A percentile compares a stretch with the other conserved stretches of the same genome.
These are phyloP conservation scores for Theristus sp. DNA, from an alignment of 2,888 invertebrate genomes.

Conservation along the genomic window DNA sequence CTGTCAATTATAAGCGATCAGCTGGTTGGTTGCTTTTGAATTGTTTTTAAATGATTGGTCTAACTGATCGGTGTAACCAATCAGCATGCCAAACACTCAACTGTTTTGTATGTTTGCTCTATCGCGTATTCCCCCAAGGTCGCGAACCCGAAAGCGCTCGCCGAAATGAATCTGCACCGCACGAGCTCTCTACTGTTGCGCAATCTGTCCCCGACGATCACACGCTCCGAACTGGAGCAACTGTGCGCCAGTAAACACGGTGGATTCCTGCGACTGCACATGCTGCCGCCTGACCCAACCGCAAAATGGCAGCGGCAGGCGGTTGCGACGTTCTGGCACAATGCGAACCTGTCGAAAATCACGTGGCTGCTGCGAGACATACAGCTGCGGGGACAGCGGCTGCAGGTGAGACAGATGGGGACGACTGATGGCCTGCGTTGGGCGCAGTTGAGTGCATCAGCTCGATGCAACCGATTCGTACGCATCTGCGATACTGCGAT, in stretches of 20 bases:
- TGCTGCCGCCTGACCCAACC: conserved; percentile 5
- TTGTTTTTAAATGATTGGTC: no score
- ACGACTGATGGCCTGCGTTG: no score
- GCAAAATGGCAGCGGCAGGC: conserved; percentile 2
- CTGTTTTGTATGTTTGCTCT: no score
- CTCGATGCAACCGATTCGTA: no score
- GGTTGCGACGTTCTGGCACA: conserved; percentile 8
- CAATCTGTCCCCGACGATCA: conserved; percentile 7
- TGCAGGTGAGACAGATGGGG: neutral
- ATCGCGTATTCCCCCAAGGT: neutral
- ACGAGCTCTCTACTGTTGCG: conserved; percentile 1
- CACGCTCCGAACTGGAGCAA: conserved; percentile 6
- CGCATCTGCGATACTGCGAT: no score
- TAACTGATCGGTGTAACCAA: no score
- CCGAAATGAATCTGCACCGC: conserved; percentile 6
- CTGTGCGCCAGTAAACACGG: conserved; percentile 6
- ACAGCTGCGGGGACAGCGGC: neutral
- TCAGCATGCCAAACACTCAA: no score
- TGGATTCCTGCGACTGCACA: conserved; percentile 6
- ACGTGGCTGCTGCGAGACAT: conserved; percentile 3
- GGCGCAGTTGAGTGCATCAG: no score
- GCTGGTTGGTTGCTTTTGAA: no score
- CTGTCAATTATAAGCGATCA: no score
- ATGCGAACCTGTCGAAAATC: conserved; percentile 8
- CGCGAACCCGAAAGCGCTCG: conserved; percentile 2